phyloP scores from a whole-genome alignment of 1,140 invertebrate genomes.

The Bombus difficillimus region DNA sequence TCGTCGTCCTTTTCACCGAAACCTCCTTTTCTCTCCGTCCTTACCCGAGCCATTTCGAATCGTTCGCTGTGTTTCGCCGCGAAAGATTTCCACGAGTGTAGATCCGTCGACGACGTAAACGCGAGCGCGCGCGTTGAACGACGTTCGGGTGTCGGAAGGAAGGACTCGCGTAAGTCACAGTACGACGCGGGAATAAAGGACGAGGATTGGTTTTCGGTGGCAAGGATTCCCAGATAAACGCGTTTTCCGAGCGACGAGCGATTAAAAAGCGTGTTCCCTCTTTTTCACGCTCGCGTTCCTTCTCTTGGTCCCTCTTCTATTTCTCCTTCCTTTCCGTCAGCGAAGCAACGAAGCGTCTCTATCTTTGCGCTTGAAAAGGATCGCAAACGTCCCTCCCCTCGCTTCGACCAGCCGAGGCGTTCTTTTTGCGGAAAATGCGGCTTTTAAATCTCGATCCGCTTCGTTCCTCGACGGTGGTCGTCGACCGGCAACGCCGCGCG shows the following conservation, averaged over 20 bases:
- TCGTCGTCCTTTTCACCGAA: constrained; percentile 50
- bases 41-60: neutral
- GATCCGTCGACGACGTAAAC: neutral
- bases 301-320: neutral
- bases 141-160: neutral
- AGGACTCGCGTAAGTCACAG: neutral
- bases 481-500: neutral
- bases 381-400: constrained; percentile 55
- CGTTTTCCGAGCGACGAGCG: constrained; percentile 63
- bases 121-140: neutral
- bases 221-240: constrained; percentile 66
- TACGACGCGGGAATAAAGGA: constrained; percentile 51
- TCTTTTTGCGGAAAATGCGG: constrained; percentile 57
- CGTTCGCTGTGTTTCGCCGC: neutral
- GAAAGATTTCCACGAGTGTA: neutral
- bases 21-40: neutral
- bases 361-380: constrained; percentile 62
- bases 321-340: constrained; percentile 1
- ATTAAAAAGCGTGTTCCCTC: constrained; percentile 58
- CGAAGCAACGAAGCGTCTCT: constrained; percentile 35
- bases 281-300: neutral
- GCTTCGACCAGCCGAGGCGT: constrained; percentile 53
- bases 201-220: constrained; percentile 44
- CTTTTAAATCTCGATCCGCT: constrained; percentile 67
- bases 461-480: constrained; percentile 41